Evolutionary conservation across 2,797 vertebrate species (phyloP).

Genomic region (Adelosebastes latens): DNA sequence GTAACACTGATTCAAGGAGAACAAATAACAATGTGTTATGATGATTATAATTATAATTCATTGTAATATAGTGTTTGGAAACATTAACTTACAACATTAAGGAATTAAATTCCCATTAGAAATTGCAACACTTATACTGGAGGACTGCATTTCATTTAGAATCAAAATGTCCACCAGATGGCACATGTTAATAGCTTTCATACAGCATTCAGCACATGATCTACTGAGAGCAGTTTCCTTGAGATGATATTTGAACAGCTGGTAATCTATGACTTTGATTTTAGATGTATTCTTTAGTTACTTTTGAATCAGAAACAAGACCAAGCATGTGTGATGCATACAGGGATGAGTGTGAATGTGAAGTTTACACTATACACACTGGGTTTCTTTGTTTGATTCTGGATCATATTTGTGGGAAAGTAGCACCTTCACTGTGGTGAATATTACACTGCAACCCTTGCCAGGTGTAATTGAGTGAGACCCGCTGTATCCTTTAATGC

Average conservation of each 20-base stretch:
- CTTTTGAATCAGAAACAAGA: background rate
- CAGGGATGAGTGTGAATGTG: background rate
- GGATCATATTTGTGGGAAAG: background rate
- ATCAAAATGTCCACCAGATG: conserved; percentile 59
- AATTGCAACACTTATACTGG: background rate
- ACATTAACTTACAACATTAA: background rate
- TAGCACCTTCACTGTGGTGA: background rate
- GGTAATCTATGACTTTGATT: background rate
- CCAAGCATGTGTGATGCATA: background rate
- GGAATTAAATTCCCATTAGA: background rate
- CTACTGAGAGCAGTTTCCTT: background rate
- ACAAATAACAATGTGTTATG: background rate
- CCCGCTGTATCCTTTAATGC: background rate
- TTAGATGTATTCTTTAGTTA: background rate
- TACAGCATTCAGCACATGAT: background rate
- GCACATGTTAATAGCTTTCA: conserved; percentile 24
- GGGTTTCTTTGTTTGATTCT: background rate
- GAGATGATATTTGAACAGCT: background rate
- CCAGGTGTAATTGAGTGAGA: conserved; percentile 2
- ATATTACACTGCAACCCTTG: background rate
- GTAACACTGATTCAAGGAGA: background rate
- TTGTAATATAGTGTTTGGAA: background rate
- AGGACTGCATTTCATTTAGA: background rate
- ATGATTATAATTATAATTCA: background rate
- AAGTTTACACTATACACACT: background rate